phyloP scores from a whole-genome alignment of 2,797 vertebrate genomes.

The Crocidura indochinensis region DNA sequence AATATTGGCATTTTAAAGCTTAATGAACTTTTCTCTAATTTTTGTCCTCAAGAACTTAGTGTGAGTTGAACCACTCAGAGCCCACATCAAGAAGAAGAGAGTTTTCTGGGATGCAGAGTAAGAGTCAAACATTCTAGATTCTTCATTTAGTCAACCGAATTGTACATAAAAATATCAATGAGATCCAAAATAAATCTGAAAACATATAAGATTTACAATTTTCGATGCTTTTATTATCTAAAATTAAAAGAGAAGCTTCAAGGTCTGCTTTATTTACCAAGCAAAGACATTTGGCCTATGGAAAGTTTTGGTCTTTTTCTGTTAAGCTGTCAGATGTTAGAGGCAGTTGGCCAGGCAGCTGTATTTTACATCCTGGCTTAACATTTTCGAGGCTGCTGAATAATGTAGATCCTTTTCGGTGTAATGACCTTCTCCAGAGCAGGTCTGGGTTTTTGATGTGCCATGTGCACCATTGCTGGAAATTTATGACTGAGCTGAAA shows the following conservation, averaged over 20 bases:
- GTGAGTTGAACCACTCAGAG: not conserved
- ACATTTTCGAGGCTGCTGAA: conserved; percentile 97
- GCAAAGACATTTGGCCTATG: conserved; percentile 14
- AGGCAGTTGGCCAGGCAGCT: conserved; percentile 68
- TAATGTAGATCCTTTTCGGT: conserved; percentile 91
- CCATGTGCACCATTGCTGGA: conserved; percentile 93
- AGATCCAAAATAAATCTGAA: conserved; percentile 18
- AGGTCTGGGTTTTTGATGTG: conserved; percentile 94
- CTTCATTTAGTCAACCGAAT: conserved; percentile 7
- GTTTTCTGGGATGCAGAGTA: not conserved
- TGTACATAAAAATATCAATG: not conserved
- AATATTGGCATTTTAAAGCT: not conserved
- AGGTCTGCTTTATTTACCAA: conserved; percentile 81
- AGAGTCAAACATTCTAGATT: not conserved
- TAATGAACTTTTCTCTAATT: not conserved
- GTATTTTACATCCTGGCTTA: conserved; percentile 87
- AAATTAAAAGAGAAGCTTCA: conserved; percentile 78
- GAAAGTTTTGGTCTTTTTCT: conserved; percentile 68
- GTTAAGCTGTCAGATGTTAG: conserved; percentile 58
- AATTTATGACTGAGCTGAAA: conserved; percentile 94
- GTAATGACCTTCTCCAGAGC: conserved; percentile 93
- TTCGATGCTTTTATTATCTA: conserved; percentile 86
- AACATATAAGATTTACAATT: conserved; percentile 41
- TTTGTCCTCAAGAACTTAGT: not conserved
- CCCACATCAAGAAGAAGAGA: not conserved